Evolutionary conservation across 2,888 invertebrate species (phyloP), one percentile per base, ranked within the genome.

Genomic region (Scaptomyza caliginosa): DNA sequence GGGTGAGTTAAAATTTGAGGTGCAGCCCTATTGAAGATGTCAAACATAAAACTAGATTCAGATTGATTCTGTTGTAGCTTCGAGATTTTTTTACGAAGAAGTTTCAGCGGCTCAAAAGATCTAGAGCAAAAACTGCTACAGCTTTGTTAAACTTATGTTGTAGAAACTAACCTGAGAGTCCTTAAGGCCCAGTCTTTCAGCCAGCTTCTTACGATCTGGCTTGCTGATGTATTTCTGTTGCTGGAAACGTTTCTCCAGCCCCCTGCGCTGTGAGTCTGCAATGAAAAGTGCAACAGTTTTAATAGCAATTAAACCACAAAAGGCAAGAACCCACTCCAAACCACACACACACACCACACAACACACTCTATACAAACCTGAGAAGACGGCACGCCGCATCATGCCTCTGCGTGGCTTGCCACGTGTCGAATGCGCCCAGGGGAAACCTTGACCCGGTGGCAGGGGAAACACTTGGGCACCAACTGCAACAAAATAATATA

Each of bases 211-310:
- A 91, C 99, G 93, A 91, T 99, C 99, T 0, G 99, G 99, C 91
- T 99, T 99, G 89, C 98, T 98, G 91, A 99, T 99, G 92, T 99
- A 99, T 92, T 99, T 99, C 92, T 99, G 99, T 50, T 97, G 95
- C 91, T 98, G 97, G 92, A 99, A 99, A 89, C 98, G 93, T 89
- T 98, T 96, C 92, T 99, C 99, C 75, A 99, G 93, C 0, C 99
- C 99, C 82, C 98, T 98, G 40, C 99, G 93, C 90, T 99, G 99
- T 0, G 97, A 94, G 90, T 99, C 99, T 91, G 91, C 30, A 16
- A 32, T 39, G 50, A 19, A 16, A 45, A 21, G 54, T 43, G 54
- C 26, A 67, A 51, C 70, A 74, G 60, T 73, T 39, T 46, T 34
- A 49, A 63, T 8, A 50, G 28, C 34, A 49, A 23, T 13, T 28